Base-by-base conservation (phyloP, 2,888 invertebrate genomes). In the Netelia fuscicornis region DNA sequence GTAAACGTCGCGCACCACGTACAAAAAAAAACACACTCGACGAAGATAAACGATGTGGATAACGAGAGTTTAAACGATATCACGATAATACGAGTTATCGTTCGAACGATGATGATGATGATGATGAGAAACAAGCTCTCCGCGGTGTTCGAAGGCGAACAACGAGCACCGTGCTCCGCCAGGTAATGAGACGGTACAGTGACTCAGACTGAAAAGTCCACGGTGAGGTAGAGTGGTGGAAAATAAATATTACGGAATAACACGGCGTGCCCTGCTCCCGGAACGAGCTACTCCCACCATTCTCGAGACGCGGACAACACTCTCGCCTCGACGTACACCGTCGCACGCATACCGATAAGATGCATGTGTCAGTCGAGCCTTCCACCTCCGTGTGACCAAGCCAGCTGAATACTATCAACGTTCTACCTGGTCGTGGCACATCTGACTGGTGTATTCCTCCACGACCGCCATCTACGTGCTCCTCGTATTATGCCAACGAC, bases 181-280 rank as follows among this genome's bases (percentile, higher is more conserved):
- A 91, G 91, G 90, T 91, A 91, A 89, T 91, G 91, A 91, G 87
- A 91, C 91, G 91, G 54, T 75, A 58, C 81, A 37, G 65, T 48
- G 76, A 65, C 65, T 65, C 54, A 37, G 37, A n/a, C 75, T 30
- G 54, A 64, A 37, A 11, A 37, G 37, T 37, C 37, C 44, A 37
- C 62, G 65, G 23, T 23, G 44, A 37, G 56, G 20, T 86, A 37
- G 70, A 25, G 64, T 81, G 86, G 88, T 87, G 87, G 87, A 90
- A 91, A 92, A 91, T 91, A 92, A 92, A 91, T 91, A 91, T 91
- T 92, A 91, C 92, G 90, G 91, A 91, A 92, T 92, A 89, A 87
- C 75, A 68, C 80, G 81, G 81, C 83, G 86, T 81, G 86, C 86
- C 85, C 87, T 87, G 86, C 87, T 87, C 86, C 86, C 86, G 83